These are phyloP conservation scores for Heliconius nattereri DNA, from an alignment of 1,140 invertebrate genomes.

Conservation along the genomic window DNA sequence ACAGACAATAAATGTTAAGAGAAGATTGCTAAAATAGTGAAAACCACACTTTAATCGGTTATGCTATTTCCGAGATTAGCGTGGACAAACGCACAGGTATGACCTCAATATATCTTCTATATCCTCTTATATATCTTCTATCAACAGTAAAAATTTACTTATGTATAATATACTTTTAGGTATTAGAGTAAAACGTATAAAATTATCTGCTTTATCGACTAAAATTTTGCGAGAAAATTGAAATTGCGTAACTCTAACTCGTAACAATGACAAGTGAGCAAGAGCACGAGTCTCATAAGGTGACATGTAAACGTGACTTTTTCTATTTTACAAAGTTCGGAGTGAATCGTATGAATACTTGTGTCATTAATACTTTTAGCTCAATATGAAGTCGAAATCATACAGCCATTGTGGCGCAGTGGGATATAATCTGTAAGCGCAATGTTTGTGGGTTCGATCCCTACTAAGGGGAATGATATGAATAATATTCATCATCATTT, in stretches of 20 bases:
- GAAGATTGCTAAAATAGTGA: too few relatives aligned
- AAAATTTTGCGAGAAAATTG: not conserved
- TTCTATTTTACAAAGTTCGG: conserved; percentile 9
- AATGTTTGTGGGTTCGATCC: too few relatives aligned
- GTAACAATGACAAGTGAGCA: conserved; percentile 4
- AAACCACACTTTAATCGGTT: too few relatives aligned
- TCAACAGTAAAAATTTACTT: too few relatives aligned
- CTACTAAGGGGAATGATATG: too few relatives aligned
- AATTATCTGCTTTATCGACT: not conserved
- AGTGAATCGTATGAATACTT: not conserved
- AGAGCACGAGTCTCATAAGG: not conserved
- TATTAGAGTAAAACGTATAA: not conserved
- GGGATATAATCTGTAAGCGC: too few relatives aligned
- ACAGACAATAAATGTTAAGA: too few relatives aligned
- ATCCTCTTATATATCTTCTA: too few relatives aligned
- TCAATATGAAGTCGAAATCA: not conserved
- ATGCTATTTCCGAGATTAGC: too few relatives aligned
- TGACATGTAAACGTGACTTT: conserved; percentile 7
- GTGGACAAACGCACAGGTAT: too few relatives aligned
- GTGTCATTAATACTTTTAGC: not conserved
- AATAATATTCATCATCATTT: too few relatives aligned
- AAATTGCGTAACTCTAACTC: conserved; percentile 9
- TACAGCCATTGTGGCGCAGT: not conserved
- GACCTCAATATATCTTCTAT: too few relatives aligned
- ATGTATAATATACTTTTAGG: not conserved